These are phyloP conservation scores for Dasyurus viverrinus DNA, from an alignment of 2,113 vertebrate species.

Conservation along the genomic window DNA sequence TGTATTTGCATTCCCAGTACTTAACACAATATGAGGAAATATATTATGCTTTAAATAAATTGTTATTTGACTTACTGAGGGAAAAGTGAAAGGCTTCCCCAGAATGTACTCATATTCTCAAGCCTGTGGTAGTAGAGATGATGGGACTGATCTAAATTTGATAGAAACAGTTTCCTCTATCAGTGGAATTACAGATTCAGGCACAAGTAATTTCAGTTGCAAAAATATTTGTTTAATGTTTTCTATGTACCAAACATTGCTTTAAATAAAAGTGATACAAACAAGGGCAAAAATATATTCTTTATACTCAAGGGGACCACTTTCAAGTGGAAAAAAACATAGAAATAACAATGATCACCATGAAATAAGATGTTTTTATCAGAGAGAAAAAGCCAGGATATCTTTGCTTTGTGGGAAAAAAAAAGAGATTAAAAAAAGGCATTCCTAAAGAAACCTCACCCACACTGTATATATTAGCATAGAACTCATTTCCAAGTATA, in stretches of 20 bases:
- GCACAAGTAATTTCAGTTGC: neutral
- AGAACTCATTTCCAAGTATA: neutral
- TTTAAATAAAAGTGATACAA: neutral
- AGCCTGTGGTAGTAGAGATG: neutral
- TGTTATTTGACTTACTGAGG: neutral
- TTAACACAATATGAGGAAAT: neutral
- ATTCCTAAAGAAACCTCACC: neutral
- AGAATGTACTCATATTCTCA: neutral
- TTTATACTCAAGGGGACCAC: neutral
- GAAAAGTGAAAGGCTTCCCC: neutral
- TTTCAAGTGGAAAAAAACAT: neutral
- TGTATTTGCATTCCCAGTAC: neutral
- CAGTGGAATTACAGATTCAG: neutral
- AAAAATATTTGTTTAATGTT: neutral
- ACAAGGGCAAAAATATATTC: neutral
- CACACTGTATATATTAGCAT: accelerated
- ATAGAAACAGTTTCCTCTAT: neutral
- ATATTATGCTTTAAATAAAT: neutral
- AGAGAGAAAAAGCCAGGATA: neutral
- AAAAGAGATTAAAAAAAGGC: neutral
- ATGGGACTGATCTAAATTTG: neutral
- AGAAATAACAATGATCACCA: neutral
- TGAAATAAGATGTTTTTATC: neutral
- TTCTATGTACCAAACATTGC: neutral
- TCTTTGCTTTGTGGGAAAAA: neutral